These are phyloP conservation scores for Anthopleura xanthogrammica DNA, from an alignment of 92 coral and sea anemone genomes.

Conservation along the genomic window DNA sequence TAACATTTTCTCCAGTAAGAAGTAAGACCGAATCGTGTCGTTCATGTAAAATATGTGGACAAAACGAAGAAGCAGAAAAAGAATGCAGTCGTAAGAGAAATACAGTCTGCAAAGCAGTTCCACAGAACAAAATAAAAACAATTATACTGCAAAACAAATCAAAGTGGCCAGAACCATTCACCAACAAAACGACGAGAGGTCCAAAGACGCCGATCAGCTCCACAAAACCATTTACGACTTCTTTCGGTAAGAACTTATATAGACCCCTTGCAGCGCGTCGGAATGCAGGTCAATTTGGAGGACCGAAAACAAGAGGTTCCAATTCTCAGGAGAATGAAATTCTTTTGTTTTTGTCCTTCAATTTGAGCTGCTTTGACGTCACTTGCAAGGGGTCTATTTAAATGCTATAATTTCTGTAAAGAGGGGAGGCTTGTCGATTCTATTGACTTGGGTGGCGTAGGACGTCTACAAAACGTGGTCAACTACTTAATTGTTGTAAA, in stretches of 20 bases:
- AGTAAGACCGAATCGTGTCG: constrained; percentile 38
- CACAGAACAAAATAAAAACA: neutral
- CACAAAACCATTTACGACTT: neutral
- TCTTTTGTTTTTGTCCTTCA: too few species aligned
- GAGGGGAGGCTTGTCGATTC: too few species aligned
- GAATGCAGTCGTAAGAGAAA: constrained; percentile 40
- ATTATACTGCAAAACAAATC: constrained; percentile 24
- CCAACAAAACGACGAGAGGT: neutral
- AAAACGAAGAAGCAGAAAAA: constrained; percentile 7
- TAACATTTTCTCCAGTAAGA: constrained; percentile 36
- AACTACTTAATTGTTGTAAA: too few species aligned
- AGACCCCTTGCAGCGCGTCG: too few species aligned
- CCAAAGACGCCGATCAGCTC: neutral
- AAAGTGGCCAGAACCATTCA: constrained; percentile 3
- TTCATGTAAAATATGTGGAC: constrained; percentile 33
- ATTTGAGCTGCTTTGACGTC: too few species aligned
- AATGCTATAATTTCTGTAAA: too few species aligned
- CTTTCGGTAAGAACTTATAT: neutral
- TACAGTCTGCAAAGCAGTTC: constrained; percentile 31
- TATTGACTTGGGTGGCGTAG: too few species aligned
- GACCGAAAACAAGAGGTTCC: too few species aligned
- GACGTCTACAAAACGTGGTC: too few species aligned
- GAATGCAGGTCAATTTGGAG: too few species aligned
- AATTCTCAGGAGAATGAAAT: too few species aligned
- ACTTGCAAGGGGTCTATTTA: too few species aligned